Evolutionary conservation across 2,797 vertebrate species (phyloP), one percentile per base, ranked within the genome.

Genomic region (Onychomys leucogaster): DNA sequence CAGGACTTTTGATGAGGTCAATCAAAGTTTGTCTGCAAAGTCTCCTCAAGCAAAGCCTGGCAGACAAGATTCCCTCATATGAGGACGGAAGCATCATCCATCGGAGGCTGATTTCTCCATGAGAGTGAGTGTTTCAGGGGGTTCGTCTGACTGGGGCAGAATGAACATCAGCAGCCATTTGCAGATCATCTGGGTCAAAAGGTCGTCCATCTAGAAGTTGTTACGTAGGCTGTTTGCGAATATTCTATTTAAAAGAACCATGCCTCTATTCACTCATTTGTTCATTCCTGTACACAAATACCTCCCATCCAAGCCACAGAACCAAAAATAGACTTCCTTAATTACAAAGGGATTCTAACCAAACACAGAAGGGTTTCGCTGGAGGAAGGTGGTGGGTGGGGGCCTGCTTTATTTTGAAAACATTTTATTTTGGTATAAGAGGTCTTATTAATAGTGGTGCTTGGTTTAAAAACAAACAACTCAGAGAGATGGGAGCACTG

Each of bases 361-460:
- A 76, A 89, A 93, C 55, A 94, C 52, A 94, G 76, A 10, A 27
- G 34, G 61, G 43, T 92, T 94, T 95, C 84, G 78, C 2, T 65
- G 37, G 82, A 57, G 10, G 57, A 83, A 86, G 75, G 61, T 85
- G 77, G 94, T 89, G 55, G 81, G 94, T 52, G 34, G 59, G 37
- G 59, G 37, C 46, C 14, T 77, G 65, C 49, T 95, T 94, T 84
- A 89, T 96, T 97, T 94, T 87, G 46, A 52, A 96, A 96, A 94
- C 83, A 91, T 92, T 95, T 95, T 95, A 94, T 89, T 97, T 97
- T 95, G 95, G 71, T 89, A 37, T 69, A 71, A 76, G 63, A 96
- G 25, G 52, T 87, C 55, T 92, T 97, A 97, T 97, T 98, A 95
- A 97, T 97, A 98, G 93, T 29, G 86, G 49, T 61, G 46, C 90